Evolutionary conservation across 2,797 vertebrate genomes (phyloP).

Genomic region (Enteromius afrohamiltoni): DNA sequence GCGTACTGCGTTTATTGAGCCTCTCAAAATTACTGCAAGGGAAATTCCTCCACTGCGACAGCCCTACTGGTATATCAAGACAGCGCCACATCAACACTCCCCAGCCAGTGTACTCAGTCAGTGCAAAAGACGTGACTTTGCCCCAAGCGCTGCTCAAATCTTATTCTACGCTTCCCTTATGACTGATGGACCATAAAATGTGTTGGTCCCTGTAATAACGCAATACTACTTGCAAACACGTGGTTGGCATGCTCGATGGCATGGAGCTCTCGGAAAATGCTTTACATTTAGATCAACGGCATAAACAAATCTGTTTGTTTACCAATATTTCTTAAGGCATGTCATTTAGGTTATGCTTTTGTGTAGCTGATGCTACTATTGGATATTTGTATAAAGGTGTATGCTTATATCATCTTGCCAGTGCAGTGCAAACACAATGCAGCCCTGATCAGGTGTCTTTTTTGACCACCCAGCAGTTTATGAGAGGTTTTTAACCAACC

Average conservation of each 20-base stretch:
- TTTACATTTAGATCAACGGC: constrained; percentile 45
- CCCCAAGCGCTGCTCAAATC: constrained; percentile 56
- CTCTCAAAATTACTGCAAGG: no score
- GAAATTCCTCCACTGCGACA: no score
- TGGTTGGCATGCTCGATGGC: constrained; percentile 44
- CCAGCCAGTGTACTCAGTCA: constrained; percentile 37
- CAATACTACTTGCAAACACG: constrained; percentile 44
- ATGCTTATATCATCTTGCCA: neutral
- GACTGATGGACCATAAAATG: constrained; percentile 56
- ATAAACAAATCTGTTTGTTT: constrained; percentile 39
- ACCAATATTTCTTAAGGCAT: neutral
- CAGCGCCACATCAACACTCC: constrained; percentile 29
- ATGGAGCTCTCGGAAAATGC: constrained; percentile 16
- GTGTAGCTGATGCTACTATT: neutral
- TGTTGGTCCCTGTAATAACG: constrained; percentile 53
- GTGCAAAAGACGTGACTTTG: constrained; percentile 52
- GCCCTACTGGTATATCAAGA: neutral
- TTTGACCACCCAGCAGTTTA: constrained; percentile 35
- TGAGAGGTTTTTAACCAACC: constrained; percentile 2
- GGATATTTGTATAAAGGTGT: constrained; percentile 2
- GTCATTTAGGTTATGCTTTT: neutral
- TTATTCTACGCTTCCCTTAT: constrained; percentile 52
- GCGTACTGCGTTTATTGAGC: no score
- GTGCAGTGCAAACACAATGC: constrained; percentile 18
- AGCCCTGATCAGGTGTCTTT: neutral